Base-by-base conservation (phyloP, 2,113 vertebrate genomes). In the Brachirus orientalis region DNA sequence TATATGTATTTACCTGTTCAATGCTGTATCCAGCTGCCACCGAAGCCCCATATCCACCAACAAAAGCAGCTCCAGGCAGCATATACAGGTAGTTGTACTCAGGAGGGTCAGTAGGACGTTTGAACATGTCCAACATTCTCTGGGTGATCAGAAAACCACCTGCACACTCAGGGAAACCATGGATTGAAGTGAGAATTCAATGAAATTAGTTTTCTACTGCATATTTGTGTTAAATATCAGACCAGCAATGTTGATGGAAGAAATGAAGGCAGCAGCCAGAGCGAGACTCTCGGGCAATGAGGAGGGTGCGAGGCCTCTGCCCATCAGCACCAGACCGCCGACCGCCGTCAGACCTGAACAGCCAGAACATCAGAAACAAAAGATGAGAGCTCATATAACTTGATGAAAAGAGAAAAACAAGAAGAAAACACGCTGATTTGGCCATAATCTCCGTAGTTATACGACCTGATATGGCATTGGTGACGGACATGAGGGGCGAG, bases 401-500 rank as follows among this genome's bases (percentile, higher is more conserved):
- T 22, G 12, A 12, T 10, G 16, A 7, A 45, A 37, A 46, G 3
- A 56, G 1, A 17, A 22, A 19, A 9, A 11, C 14, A n/a, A 22
- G 44, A 35, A 19, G 28, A 16, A 36, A 43, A 46, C 2, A 0
- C 2, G 18, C n/a, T n/a, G n/a, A n/a, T n/a, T n/a, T n/a, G n/a
- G n/a, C n/a, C n/a, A 59, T 1, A 7, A 18, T n/a, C 11, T 44
- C 3, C 2, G 11, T 6, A 13, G 4, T 7, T 50, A 36, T 9
- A 92, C 88, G 75, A 99, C 97, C 97, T 88, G 97, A 99, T 89
- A 99, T 98, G 47, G 97, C 97, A 57, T 99, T 99, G 51, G 97
- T 99, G 69, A 99, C 97, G 0, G 97, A 99, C 97, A 99, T 99
- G 55, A 99, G 94, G 0, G 97, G 97, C 1, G 97, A 99, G 90